Evolutionary conservation across 2,797 vertebrate genomes (phyloP).

Genomic region (Sebastes hubbsi): DNA sequence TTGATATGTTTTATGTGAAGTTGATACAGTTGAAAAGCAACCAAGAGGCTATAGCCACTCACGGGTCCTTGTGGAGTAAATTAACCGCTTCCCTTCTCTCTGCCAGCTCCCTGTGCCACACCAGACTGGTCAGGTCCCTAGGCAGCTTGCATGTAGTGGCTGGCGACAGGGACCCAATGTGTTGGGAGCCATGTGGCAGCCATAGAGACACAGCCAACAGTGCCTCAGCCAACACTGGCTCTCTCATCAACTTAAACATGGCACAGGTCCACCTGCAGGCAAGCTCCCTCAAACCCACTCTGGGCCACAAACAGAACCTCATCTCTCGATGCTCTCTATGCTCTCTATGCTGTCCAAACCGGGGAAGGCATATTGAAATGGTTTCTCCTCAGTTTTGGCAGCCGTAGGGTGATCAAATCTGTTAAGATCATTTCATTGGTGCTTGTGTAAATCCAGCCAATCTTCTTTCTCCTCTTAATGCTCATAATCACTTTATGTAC

Average conservation of each 20-base stretch:
- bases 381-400: constrained; percentile 7
- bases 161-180: constrained; percentile 74
- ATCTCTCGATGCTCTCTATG: not conserved
- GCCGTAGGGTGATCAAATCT: not conserved
- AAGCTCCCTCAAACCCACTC: constrained; percentile 60
- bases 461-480: constrained; percentile 10
- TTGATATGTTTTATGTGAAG: not conserved
- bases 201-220: constrained; percentile 64
- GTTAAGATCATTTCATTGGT: not conserved
- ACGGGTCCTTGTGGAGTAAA: constrained; percentile 39
- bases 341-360: not conserved
- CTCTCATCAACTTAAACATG: constrained; percentile 78
- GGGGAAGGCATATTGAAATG: not conserved
- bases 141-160: constrained; percentile 83
- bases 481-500: constrained; percentile 17
- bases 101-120: constrained; percentile 81
- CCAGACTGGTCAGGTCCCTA: constrained; percentile 82
- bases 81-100: constrained; percentile 76
- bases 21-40: constrained; percentile 35
- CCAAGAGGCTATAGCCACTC: constrained; percentile 72
- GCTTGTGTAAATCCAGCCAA: constrained; percentile 36
- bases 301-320: constrained; percentile 25
- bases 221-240: constrained; percentile 68
- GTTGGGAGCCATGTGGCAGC: constrained; percentile 75
- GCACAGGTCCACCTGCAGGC: constrained; percentile 75